Evolutionary conservation across 2,797 vertebrate genomes (phyloP), one percentile per base, ranked within the genome.

Genomic region (Tapirus indicus): DNA sequence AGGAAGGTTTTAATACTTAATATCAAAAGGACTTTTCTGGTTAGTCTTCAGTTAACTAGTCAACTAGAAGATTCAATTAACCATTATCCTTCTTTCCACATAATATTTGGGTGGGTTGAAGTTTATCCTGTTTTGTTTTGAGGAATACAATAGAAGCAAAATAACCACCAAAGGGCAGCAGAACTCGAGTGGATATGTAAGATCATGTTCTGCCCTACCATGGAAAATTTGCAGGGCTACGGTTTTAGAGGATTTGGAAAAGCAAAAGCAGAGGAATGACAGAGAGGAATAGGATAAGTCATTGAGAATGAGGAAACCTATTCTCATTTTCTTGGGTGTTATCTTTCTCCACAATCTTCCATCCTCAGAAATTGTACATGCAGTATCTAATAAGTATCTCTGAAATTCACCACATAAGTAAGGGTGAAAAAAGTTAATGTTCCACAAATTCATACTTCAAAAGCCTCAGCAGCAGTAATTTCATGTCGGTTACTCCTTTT

Each of bases 121-220:
- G 47, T 58, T 86, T 88, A 87, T 83, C 47, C 38, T 21, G 25
- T 27, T 35, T 54, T 44, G 29, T 35, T 14, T 21, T 54, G 66
- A 69, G n/a, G 27, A 32, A 29, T 52, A n/a, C 3, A 4, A 5
- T 66, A 6, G n/a, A 78, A 35, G 16, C 27, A n/a, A 27, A 47
- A 4, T 85, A 83, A 20, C 66, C 92, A 88, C 49, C 49, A 96
- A 94, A 79, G 58, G 56, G 58, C 20, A 97, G 84, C 29, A 92
- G 23, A 93, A 29, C 10, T 54, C 77, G 82, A 12, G 3, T 20
- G 35, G 38, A 9, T 47, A 32, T 47, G 27, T 29, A 83, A 68
- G 38, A 74, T 14, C 21, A 32, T 5, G 32, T 27, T 71, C 6
- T 20, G 5, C 21, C 20, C 12, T 77, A 23, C 0, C 14, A 21